Conservation (phyloP, 2,113 vertebrate species). For the Lamprotornis superbus region DNA sequence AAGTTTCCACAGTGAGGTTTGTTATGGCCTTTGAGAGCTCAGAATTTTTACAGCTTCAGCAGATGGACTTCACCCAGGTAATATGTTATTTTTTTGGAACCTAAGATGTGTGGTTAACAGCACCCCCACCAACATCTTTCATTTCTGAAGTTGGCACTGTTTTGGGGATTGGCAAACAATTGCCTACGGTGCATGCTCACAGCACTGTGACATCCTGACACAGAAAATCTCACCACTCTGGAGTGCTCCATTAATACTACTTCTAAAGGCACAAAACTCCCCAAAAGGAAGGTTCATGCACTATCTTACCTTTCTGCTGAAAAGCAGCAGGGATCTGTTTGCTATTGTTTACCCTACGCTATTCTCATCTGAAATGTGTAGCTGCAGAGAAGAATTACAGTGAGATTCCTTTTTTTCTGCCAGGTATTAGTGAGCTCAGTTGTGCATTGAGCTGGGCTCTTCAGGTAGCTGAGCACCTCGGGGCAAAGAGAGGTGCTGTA, state of each 20-base stretch:
- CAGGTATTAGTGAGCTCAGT: not conserved
- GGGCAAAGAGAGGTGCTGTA: not conserved
- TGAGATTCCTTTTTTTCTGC: not conserved
- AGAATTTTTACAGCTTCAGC: slow-evolving; percentile 66
- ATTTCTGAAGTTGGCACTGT: slow-evolving; percentile 52
- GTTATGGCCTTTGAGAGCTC: slow-evolving; percentile 47
- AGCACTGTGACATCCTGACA: slow-evolving; percentile 34
- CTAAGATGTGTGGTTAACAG: slow-evolving; percentile 57
- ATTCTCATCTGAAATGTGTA: not conserved
- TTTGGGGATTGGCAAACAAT: slow-evolving; percentile 34
- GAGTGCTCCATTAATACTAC: not conserved
- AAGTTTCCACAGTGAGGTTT: slow-evolving; percentile 63
- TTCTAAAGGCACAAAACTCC: not conserved
- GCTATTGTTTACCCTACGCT: not conserved
- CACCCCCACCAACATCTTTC: slow-evolving; percentile 57
- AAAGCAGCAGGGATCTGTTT: not conserved
- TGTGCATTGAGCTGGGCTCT: not conserved
- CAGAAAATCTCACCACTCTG: slow-evolving; percentile 30
- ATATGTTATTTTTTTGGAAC: slow-evolving; percentile 60
- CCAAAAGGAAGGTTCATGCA: not conserved
- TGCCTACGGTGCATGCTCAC: not conserved
- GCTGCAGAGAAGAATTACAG: not conserved
- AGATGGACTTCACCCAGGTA: slow-evolving; percentile 67
- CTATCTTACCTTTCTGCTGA: not conserved
- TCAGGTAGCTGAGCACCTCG: not conserved